phyloP scores from a whole-genome alignment of 2,888 invertebrate genomes.

The Hydrotaea diabolus region DNA sequence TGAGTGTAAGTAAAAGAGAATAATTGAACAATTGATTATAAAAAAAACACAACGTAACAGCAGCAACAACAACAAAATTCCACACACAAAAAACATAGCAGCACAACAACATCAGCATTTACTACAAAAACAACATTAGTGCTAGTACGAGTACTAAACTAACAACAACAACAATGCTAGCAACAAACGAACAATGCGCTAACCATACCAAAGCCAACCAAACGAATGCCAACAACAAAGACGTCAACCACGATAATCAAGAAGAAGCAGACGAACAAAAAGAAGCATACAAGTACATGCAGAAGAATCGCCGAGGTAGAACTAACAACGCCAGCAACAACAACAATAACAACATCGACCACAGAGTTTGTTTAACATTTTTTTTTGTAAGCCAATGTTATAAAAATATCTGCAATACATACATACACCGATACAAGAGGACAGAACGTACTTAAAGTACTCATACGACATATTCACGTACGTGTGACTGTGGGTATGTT shows the following conservation, averaged over 20 bases:
- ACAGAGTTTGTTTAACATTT: constrained; percentile 43
- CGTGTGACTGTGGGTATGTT: neutral
- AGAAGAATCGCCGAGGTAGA: neutral
- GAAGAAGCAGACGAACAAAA: constrained; percentile 34
- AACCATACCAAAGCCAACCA: neutral
- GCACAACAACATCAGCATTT: constrained; percentile 10
- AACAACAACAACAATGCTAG: constrained; percentile 34
- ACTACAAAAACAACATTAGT: constrained; percentile 35
- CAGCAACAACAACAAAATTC: constrained; percentile 39
- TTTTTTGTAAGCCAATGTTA: constrained; percentile 34
- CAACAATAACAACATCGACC: constrained; percentile 34
- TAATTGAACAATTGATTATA: constrained; percentile 51
- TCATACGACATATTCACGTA: neutral
- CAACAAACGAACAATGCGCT: constrained; percentile 13
- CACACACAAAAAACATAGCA: no score
- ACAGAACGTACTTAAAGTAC: constrained; percentile 5
- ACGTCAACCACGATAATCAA: constrained; percentile 31
- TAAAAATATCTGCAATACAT: constrained; percentile 18
- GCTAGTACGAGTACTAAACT: neutral
- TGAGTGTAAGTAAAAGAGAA: constrained; percentile 48
- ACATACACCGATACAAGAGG: neutral
- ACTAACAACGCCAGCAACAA: constrained; percentile 20
- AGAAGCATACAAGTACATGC: constrained; percentile 22
- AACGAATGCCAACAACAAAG: neutral
- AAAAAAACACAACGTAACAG: constrained; percentile 36